Percentiles rank a stretch among this genome's conserved stretches.
Conservation (phyloP, 2,888 invertebrate species). For the Malthinus seriepunctatus region DNA sequence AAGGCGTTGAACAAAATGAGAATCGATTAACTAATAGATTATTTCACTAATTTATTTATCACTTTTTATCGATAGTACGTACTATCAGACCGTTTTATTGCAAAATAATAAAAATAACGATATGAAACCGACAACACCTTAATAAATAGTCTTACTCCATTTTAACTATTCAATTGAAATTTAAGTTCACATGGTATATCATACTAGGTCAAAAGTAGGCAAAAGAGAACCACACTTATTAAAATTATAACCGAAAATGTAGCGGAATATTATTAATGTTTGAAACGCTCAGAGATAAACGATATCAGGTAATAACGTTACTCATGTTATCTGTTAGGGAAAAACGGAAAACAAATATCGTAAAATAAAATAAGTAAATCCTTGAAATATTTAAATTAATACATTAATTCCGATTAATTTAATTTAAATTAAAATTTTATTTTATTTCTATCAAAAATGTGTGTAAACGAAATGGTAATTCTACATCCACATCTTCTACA, state of each 20-base stretch:
- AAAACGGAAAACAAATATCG: constrained; percentile 12
- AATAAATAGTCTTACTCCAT: neutral
- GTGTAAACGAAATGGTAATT: no score
- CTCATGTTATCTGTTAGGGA: constrained; percentile 8
- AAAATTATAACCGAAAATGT: neutral
- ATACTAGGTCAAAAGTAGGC: neutral
- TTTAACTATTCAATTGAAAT: neutral
- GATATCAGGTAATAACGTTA: constrained; percentile 13
- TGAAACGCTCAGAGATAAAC: constrained; percentile 9
- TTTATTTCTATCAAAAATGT: no score
- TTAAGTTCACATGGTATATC: neutral
- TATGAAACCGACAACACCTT: neutral
- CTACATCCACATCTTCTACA: no score
- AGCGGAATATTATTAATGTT: neutral
- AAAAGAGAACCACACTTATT: neutral
- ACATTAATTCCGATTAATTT: no score
- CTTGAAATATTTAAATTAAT: neutral
- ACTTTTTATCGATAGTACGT: neutral
- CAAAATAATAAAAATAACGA: neutral
- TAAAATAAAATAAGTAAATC: constrained; percentile 10
- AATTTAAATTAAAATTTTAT: no score
- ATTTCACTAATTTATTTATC: neutral
- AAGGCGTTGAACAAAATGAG: neutral
- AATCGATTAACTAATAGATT: neutral
- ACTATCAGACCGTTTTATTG: neutral